A percentile compares a stretch with the other conserved stretches of the same genome.
Evolutionary conservation across 2,888 invertebrate species (phyloP).

Genomic region (Apamea epomidion): DNA sequence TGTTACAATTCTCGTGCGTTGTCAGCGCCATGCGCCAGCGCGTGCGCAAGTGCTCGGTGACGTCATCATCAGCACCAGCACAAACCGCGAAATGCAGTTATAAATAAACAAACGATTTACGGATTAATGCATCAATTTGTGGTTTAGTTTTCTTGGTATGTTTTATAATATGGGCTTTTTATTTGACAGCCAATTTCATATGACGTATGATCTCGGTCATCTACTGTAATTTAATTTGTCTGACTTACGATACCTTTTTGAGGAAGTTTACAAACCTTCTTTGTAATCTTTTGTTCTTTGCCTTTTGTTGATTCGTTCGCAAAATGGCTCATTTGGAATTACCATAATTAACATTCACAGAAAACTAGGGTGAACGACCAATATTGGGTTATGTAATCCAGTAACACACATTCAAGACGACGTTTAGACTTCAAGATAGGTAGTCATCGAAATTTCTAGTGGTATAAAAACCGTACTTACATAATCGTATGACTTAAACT

Average conservation of each 20-base stretch:
- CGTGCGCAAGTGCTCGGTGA: constrained; percentile 51
- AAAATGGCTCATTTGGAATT: background rate
- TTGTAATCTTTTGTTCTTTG: background rate
- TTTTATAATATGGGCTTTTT: constrained; percentile 17
- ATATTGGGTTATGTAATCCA: constrained; percentile 1
- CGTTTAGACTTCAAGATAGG: background rate
- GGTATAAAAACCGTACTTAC: constrained; percentile 5
- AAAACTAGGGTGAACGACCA: background rate
- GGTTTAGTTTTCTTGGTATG: constrained; percentile 30
- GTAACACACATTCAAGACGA: background rate
- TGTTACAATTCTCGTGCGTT: constrained; percentile 42
- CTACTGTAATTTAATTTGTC: background rate
- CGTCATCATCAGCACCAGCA: constrained; percentile 47
- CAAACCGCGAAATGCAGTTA: constrained; percentile 42
- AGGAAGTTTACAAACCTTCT: background rate
- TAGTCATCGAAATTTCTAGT: constrained; percentile 10
- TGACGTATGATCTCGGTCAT: background rate
- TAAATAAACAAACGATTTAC: constrained; percentile 56
- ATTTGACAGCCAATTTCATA: constrained; percentile 23
- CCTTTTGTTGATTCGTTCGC: background rate
- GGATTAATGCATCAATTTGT: constrained; percentile 34
- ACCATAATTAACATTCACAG: background rate
- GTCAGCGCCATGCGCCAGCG: constrained; percentile 45
- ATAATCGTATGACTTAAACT: constrained; percentile 8
- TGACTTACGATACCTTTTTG: background rate